phyloP scores from a whole-genome alignment of 2,888 invertebrate species.

The Conus canariensis region DNA sequence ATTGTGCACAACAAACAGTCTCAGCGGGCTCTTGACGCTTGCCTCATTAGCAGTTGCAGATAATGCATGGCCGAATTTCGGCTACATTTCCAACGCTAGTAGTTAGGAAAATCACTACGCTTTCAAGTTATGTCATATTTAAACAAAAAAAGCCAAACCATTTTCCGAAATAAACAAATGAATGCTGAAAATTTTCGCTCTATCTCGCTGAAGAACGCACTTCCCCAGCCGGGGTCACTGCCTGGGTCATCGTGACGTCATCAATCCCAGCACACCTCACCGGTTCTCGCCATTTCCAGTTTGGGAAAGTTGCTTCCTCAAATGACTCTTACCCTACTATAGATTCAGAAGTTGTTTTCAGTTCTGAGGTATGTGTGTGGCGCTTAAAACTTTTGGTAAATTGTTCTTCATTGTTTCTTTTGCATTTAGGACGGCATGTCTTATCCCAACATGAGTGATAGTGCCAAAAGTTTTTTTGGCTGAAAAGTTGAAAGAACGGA shows the following conservation, averaged over 20 bases:
- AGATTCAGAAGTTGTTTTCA: slow-evolving; percentile 28
- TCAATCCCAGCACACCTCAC: slow-evolving; percentile 54
- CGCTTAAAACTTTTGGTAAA: not conserved
- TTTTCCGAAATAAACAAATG: slow-evolving; percentile 34
- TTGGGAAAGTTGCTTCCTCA: slow-evolving; percentile 50
- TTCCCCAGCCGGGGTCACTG: slow-evolving; percentile 60
- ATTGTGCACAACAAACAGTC: slow-evolving; percentile 64
- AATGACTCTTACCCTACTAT: slow-evolving; percentile 37
- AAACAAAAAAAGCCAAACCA: slow-evolving; percentile 28
- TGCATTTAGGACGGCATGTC: no score
- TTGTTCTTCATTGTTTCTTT: not conserved
- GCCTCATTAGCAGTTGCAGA: slow-evolving; percentile 51
- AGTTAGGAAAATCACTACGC: slow-evolving; percentile 1
- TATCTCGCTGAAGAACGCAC: slow-evolving; percentile 53
- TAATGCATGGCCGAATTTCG: slow-evolving; percentile 39
- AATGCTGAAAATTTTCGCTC: slow-evolving; percentile 22
- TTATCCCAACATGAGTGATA: not conserved
- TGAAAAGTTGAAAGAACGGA: slow-evolving; percentile 37
- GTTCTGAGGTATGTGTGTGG: slow-evolving; percentile 3
- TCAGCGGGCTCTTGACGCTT: slow-evolving; percentile 69
- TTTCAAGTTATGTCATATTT: slow-evolving; percentile 41
- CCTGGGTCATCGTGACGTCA: slow-evolving; percentile 62
- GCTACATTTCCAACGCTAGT: slow-evolving; percentile 9
- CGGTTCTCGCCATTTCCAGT: slow-evolving; percentile 59
- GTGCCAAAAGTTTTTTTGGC: slow-evolving; percentile 16